Evolutionary conservation across 2,888 invertebrate species (phyloP), one percentile per base, ranked within the genome.

Genomic region (Idaea dimidiata): DNA sequence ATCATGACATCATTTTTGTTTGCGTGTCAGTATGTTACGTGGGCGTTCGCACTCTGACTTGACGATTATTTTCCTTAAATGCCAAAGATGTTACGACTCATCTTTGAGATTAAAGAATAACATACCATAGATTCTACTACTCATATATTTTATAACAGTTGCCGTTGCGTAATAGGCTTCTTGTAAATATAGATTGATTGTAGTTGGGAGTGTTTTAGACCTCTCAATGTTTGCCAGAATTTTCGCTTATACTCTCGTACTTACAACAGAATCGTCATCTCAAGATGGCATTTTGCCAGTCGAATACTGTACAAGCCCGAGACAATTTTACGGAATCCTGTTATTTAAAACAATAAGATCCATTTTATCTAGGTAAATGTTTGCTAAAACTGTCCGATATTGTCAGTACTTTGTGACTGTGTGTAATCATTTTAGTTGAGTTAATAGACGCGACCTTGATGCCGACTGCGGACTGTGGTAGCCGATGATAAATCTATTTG

Each of bases 121-220:
- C 32, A n/a, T n/a, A n/a, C n/a, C n/a, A n/a, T n/a, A n/a, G 0
- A 0, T 43, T 14, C 3, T 14, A 10, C 43, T 10, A 43, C 3
- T 14, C 43, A 43, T 14, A 14, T 33, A 14, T 43, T 43, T 8
- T 43, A 3, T 54, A 72, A 72, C 68, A 59, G 61, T 59, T 64
- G 58, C 57, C 62, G 62, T 65, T 69, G 60, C 63, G 66, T 66
- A 59, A 65, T 72, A 72, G 62, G 62, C 73, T 66, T 71, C 70
- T 68, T 66, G 73, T 77, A 78, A 75, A 81, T 77, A 74, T 77
- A 80, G 73, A 78, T 76, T 81, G 79, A 79, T 73, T 74, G 73
- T 72, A 66, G 66, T 63, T 60, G 70, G 70, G 69, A 72, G 69
- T 78, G 66, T 72, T 62, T 66, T 71, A 67, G 74, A 69, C 66